These are phyloP conservation scores for Lasioglossum pauxillum DNA, from an alignment of 2,888 invertebrate species.

Conservation along the genomic window DNA sequence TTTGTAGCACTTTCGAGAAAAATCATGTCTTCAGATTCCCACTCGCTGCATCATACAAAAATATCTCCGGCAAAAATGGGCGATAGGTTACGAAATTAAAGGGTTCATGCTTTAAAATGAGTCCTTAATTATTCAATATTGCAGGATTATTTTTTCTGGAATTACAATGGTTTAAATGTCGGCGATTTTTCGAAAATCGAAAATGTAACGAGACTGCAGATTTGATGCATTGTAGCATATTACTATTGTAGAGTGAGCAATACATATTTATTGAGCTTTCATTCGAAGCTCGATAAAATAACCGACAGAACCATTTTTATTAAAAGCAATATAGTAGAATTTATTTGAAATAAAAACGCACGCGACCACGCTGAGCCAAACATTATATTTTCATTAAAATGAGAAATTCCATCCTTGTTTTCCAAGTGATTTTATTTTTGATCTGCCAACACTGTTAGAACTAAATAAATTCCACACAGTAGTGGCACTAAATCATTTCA, in stretches of 20 bases:
- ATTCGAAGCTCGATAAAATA: background rate
- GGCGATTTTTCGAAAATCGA: too few relatives aligned
- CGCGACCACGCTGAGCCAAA: background rate
- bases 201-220: too few relatives aligned
- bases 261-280: background rate
- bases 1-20: too few relatives aligned
- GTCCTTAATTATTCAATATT: too few relatives aligned
- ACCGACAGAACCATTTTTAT: background rate
- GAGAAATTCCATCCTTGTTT: background rate
- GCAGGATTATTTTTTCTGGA: too few relatives aligned
- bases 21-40: too few relatives aligned
- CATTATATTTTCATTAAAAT: background rate
- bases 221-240: too few relatives aligned
- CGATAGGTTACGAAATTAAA: too few relatives aligned
- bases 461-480: background rate
- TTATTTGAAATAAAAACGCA: background rate
- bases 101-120: too few relatives aligned
- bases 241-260: background rate
- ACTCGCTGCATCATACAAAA: too few relatives aligned
- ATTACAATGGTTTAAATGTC: background rate
- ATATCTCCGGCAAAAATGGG: too few relatives aligned
- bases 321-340: background rate
- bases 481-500: too few relatives aligned
- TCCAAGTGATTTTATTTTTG: background rate
- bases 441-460: background rate